Conservation (phyloP, 2,113 vertebrate genomes). For the Egretta garzetta region DNA sequence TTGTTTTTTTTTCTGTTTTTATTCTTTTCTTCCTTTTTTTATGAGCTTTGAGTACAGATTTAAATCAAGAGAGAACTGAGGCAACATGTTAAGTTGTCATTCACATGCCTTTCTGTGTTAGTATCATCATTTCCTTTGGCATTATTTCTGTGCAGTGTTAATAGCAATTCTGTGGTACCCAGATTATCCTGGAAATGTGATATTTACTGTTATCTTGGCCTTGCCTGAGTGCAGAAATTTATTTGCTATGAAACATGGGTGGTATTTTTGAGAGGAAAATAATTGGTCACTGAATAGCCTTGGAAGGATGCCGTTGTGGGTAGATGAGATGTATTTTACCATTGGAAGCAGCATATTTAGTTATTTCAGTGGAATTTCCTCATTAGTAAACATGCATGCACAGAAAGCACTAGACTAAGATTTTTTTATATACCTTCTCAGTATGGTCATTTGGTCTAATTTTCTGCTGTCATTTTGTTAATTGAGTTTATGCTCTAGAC, state of each 20-base stretch:
- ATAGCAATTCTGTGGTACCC: background rate
- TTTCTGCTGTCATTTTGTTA: background rate
- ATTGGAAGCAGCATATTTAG: background rate
- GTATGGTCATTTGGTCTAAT: background rate
- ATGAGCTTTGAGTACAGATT: background rate
- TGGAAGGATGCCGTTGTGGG: background rate
- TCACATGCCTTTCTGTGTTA: background rate
- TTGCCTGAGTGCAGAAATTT: background rate
- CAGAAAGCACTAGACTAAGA: background rate
- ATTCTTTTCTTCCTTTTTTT: background rate
- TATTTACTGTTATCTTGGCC: background rate
- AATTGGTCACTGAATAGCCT: background rate
- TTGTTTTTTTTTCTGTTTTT: background rate
- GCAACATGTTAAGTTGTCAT: background rate
- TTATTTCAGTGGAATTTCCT: background rate
- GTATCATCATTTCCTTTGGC: background rate
- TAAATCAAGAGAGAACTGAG: background rate
- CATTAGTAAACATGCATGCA: background rate
- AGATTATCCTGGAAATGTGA: background rate
- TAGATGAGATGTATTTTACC: background rate
- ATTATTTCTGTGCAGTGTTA: background rate
- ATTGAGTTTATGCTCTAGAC: background rate
- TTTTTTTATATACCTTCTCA: background rate
- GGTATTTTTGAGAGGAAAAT: background rate
- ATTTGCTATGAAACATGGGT: background rate